Evolutionary conservation across 2,888 invertebrate genomes (phyloP).

Genomic region (Archips crataeganus): DNA sequence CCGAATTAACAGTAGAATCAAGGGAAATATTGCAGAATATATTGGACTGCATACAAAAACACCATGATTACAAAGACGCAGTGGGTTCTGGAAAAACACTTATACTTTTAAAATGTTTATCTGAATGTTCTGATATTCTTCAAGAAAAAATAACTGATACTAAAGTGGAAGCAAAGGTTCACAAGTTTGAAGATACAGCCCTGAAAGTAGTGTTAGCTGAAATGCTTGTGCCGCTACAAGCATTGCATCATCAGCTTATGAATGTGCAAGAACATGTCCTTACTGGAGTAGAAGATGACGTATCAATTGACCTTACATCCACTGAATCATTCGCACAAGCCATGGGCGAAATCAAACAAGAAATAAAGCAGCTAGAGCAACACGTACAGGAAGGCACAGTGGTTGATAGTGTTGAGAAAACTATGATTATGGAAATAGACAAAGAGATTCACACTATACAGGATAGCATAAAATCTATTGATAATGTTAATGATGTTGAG

Average conservation of each 20-base stretch:
- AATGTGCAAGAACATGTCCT: conserved; percentile 68
- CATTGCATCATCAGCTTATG: conserved; percentile 65
- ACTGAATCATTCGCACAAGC: conserved; percentile 71
- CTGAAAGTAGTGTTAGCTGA: conserved; percentile 62
- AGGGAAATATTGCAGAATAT: conserved; percentile 55
- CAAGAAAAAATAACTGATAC: conserved; percentile 52
- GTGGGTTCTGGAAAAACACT: conserved; percentile 64
- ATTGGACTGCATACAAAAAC: conserved; percentile 59
- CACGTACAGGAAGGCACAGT: conserved; percentile 55
- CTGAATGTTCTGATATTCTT: conserved; percentile 68
- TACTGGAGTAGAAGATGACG: conserved; percentile 61
- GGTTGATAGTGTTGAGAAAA: conserved; percentile 60
- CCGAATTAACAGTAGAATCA: conserved; percentile 43
- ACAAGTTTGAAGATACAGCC: conserved; percentile 53
- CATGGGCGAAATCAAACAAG: conserved; percentile 70
- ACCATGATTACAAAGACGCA: conserved; percentile 67
- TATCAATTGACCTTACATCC: conserved; percentile 64
- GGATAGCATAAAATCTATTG: conserved; percentile 66
- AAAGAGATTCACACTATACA: conserved; percentile 69
- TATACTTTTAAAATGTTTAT: conserved; percentile 70
- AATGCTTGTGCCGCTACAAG: conserved; percentile 68
- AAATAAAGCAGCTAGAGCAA: conserved; percentile 60
- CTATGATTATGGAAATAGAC: conserved; percentile 66
- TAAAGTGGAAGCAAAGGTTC: conserved; percentile 50
- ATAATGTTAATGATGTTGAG: conserved; percentile 54